Conservation (phyloP, 2,113 vertebrate genomes). For the Petrocephalus microphthalmus region DNA sequence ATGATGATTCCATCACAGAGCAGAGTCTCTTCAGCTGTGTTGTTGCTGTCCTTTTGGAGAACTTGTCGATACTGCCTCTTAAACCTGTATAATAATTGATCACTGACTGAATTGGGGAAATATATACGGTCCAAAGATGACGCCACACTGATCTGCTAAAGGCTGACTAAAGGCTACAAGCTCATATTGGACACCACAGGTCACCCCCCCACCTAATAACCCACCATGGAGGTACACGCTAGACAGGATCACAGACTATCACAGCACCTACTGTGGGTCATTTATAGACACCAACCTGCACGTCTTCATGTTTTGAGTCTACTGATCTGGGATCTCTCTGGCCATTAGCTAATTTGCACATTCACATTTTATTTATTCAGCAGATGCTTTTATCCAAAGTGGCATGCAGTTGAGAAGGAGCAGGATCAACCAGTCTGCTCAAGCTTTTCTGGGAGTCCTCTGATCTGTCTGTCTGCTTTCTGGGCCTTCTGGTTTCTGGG, state of each 20-base stretch:
- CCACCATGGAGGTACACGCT: not conserved
- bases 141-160: not conserved
- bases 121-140: not conserved
- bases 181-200: not conserved
- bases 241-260: not conserved
- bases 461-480: not conserved
- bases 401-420: not conserved
- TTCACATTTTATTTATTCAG: not conserved
- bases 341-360: not conserved
- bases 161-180: not conserved
- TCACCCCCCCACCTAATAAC: not conserved
- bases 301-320: not conserved
- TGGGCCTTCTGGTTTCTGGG: not conserved
- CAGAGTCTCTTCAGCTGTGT: not conserved
- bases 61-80: not conserved
- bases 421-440: not conserved
- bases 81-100: not conserved
- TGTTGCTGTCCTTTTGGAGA: not conserved
- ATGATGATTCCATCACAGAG: not conserved
- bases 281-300: not conserved
- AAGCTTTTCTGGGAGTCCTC: not conserved
- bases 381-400: not conserved
- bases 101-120: not conserved
- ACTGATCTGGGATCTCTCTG: not conserved
- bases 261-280: not conserved